phyloP scores from a whole-genome alignment of 2,113 vertebrate species.

The Ceuthmochares aereus region DNA sequence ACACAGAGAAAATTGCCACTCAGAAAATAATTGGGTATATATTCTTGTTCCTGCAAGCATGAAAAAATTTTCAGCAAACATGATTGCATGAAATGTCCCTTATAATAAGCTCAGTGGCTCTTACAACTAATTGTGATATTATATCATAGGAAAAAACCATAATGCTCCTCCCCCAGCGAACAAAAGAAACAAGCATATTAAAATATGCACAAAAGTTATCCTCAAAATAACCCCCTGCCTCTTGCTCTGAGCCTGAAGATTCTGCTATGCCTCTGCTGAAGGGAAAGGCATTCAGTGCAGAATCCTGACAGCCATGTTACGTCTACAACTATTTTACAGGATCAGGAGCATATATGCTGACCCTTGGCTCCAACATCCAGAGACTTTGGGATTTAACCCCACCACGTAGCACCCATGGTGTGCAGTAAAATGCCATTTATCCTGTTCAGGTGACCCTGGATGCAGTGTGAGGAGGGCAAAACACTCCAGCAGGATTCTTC shows the following conservation, averaged over 20 bases:
- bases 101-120: not conserved
- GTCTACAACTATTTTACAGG: not conserved
- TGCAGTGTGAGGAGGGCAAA: not conserved
- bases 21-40: not conserved
- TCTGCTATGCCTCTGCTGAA: not conserved
- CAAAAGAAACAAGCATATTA: not conserved
- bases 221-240: not conserved
- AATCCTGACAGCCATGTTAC: not conserved
- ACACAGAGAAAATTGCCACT: not conserved
- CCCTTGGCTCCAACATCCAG: not conserved
- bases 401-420: not conserved
- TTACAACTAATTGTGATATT: constrained; percentile 10
- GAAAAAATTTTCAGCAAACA: constrained; percentile 14
- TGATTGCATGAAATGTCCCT: not conserved
- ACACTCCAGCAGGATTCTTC: not conserved
- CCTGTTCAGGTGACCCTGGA: not conserved
- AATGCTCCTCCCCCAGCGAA: not conserved
- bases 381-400: not conserved
- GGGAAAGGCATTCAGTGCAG: not conserved
- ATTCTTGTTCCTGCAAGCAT: constrained; percentile 24
- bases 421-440: not conserved
- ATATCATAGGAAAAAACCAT: not conserved
- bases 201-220: not conserved
- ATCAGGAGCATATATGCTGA: not conserved
- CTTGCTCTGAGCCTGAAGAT: not conserved